Percentiles rank a stretch among this genome's conserved stretches.
These are phyloP conservation scores for Phylloscopus whistleri DNA, from an alignment of 2,113 vertebrate genomes.

Conservation along the genomic window DNA sequence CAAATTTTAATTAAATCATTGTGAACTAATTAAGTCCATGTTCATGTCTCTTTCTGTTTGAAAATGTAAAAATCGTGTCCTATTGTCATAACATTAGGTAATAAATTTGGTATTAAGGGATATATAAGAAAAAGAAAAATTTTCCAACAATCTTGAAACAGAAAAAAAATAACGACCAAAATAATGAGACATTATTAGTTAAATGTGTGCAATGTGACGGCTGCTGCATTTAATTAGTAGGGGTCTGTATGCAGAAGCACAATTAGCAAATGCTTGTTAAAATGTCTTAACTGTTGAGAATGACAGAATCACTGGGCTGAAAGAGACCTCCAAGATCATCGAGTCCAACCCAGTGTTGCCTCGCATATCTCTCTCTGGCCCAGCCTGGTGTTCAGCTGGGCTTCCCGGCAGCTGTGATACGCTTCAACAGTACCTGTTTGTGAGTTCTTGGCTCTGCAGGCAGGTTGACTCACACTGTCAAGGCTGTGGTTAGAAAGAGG, in stretches of 20 bases:
- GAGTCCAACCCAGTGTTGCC: no score
- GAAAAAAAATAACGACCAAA: neutral
- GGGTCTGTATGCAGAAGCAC: neutral
- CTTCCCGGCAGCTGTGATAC: no score
- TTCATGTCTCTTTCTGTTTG: slow-evolving; percentile 62
- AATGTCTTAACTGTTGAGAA: neutral
- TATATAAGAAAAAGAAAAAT: neutral
- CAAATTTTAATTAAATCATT: slow-evolving; percentile 71
- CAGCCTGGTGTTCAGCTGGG: no score
- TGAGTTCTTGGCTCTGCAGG: no score
- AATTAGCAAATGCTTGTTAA: neutral
- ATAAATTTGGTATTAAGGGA: neutral
- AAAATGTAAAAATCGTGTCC: slow-evolving; percentile 39
- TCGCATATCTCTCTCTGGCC: no score
- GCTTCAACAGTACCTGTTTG: no score
- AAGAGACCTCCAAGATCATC: neutral
- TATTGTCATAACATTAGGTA: slow-evolving; percentile 31
- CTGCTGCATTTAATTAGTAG: neutral
- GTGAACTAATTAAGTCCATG: slow-evolving; percentile 64
- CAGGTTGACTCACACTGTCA: no score
- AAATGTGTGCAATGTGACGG: neutral
- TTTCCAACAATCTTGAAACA: neutral
- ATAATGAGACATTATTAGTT: neutral
- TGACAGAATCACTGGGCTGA: neutral
- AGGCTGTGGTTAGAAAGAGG: no score